These are phyloP conservation scores for Reticulitermes lucifugus DNA, from an alignment of 2,888 invertebrate species.

Conservation along the genomic window DNA sequence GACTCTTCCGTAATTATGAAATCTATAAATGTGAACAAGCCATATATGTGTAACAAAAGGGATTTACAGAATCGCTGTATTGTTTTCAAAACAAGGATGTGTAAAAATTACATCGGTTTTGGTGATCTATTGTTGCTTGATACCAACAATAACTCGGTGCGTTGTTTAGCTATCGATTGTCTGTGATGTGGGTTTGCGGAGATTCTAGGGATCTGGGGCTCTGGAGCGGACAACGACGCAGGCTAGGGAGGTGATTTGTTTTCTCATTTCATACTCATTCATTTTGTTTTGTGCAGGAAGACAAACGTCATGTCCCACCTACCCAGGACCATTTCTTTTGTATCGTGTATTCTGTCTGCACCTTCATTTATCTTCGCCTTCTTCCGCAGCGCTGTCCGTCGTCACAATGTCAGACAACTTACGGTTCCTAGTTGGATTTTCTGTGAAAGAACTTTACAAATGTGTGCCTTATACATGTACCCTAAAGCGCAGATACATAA, in stretches of 20 bases:
- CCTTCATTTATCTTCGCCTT: slow-evolving; percentile 25
- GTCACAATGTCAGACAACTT: slow-evolving; percentile 2
- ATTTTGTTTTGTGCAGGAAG: slow-evolving; percentile 34
- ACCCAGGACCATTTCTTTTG: slow-evolving; percentile 22
- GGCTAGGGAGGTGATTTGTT: slow-evolving; percentile 16
- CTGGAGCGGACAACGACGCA: not conserved
- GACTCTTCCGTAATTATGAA: no score
- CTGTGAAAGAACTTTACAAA: not conserved
- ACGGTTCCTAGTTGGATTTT: not conserved
- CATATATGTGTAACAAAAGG: no score
- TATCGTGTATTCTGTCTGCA: slow-evolving; percentile 13
- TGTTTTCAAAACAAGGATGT: no score
- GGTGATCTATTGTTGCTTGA: not conserved
- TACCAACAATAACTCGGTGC: not conserved
- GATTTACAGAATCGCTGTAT: no score
- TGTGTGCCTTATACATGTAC: not conserved
- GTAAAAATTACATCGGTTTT: not conserved
- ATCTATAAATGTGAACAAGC: no score
- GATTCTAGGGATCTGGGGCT: slow-evolving; percentile 16
- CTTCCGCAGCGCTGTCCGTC: not conserved
- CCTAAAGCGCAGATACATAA: no score
- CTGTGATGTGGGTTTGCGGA: slow-evolving; percentile 10
- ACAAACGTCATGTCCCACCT: slow-evolving; percentile 26
- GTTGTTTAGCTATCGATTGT: slow-evolving; percentile 2
- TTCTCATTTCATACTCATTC: slow-evolving; percentile 21